Conservation (phyloP, 35 echinoderm and acorn worm species). For the Heliocidaris erythrogramma region DNA sequence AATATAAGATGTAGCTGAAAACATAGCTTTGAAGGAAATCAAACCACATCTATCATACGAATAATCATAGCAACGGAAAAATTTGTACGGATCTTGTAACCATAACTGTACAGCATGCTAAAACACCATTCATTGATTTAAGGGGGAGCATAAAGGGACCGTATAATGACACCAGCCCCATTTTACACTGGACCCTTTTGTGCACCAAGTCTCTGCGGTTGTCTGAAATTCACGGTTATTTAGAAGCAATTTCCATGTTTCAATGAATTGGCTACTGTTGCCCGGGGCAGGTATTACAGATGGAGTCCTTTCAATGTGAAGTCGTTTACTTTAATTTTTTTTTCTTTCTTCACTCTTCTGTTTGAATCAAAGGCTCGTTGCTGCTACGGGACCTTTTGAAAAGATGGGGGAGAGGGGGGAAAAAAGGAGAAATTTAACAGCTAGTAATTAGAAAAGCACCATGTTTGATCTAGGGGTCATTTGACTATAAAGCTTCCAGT, state of each 20-base stretch:
- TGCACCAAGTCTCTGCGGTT: conserved; percentile 20
- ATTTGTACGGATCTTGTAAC: background rate
- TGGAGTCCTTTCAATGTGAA: background rate
- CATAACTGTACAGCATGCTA: background rate
- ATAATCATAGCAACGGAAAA: background rate
- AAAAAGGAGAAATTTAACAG: background rate
- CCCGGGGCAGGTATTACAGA: conserved; percentile 24
- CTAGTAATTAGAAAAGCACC: conserved; percentile 36
- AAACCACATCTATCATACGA: background rate
- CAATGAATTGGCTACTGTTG: conserved; percentile 38
- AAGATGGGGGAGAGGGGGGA: background rate
- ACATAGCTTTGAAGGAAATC: background rate
- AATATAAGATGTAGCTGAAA: background rate
- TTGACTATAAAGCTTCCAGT: conserved; percentile 21
- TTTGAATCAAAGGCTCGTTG: background rate
- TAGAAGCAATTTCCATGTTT: conserved; percentile 47
- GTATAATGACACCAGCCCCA: background rate
- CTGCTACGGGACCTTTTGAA: background rate
- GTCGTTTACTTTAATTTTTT: background rate
- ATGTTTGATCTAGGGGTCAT: conserved; percentile 22
- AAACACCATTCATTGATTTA: background rate
- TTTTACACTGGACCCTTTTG: conserved; percentile 39
- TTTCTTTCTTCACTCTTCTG: background rate
- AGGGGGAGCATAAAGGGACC: background rate
- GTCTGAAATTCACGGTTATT: conserved; percentile 50